Evolutionary conservation across 2,113 vertebrate genomes (phyloP), one percentile per base, ranked within the genome.

Genomic region (Psettodes erumei): DNA sequence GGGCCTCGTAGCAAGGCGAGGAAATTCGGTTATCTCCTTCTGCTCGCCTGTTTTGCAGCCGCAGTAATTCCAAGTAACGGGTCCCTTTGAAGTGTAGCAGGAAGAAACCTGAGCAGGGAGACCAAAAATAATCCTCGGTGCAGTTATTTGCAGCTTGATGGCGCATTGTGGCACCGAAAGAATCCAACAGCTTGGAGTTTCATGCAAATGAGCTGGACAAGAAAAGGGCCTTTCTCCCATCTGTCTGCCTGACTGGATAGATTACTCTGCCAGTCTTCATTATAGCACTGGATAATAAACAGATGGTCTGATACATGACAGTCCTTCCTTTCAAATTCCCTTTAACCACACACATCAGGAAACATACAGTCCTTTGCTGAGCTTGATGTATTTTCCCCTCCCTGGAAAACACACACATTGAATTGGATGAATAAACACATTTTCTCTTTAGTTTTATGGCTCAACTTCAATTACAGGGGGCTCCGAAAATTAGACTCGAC

Each of bases 21-120:
- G 78, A 77, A 89, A 87, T 88, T 58, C 71, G 70, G 84, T 84
- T 68, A 88, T 84, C 66, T 77, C 60, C 59, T 13, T 64, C 63
- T 86, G 68, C 35, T 25, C 63, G 79, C 66, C 74, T 82, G 81
- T 74, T 82, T 88, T 80, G 82, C 30, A 72, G 59, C 66, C 60
- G 33, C 60, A 78, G 82, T 64, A 48, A 75, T 78, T 88, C 54
- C 43, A 40, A 75, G 56, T 84, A 84, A 71, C 48, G 64, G 50
- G 37, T 32, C 27, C 69, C 85, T 89, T 89, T 90, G 85, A 92
- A 80, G 84, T 86, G 35, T 8, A n/a, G 43, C 51, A 54, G 56
- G 40, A 58, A 56, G 86, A 89, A 89, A 88, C 73, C 76, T 58
- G 81, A 90, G 84, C 11, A 11, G 18, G 1, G 59, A 38, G 58